Evolutionary conservation across 2,888 invertebrate genomes (phyloP), one percentile per base, ranked within the genome.

Genomic region (Argyresthia goedartella): DNA sequence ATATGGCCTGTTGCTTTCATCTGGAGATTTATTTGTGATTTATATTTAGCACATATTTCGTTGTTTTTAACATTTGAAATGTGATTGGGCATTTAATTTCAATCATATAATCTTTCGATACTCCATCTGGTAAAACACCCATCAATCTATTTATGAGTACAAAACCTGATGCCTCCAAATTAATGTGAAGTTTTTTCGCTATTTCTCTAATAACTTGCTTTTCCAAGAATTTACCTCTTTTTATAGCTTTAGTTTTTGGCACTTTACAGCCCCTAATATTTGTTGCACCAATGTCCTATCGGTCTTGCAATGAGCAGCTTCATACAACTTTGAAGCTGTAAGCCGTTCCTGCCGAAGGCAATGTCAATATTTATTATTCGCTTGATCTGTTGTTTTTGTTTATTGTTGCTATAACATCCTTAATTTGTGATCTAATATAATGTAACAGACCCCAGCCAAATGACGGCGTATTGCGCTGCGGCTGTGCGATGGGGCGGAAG

Each of bases 271-370:
- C 43, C 52, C 52, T 10, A 52, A 34, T 42, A 52, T 52, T 14
- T 47, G 47, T 25, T 52, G 49, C 14, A 52, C 52, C 14, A 49
- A 13, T 25, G 50, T 16, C n/a, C 50, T 43, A 50, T 50, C 45
- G 3, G 9, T 45, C 15, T 9, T 50, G 39, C 42, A 43, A 9
- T 33, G 16, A 8, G 51, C 11, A 10, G 44, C 51, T 49, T 52
- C 52, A 43, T 52, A 52, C 15, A 52, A 6, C 25, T 52, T 52
- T 10, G 50, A 53, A 4, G 53, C 53, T 35, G 53, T 53, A 10
- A 53, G 9, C 15, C 53, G 14, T 25, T 50, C 53, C 33, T 50
- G 53, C 4, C 52, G 15, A 10, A 52, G 35, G 33, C 34, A 45
- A 33, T 45, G 46, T 45, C 53, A 53, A 6, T 25, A 13, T 36